Percentiles rank a stretch among this genome's conserved stretches.
phyloP scores from a whole-genome alignment of 2,113 vertebrate genomes.

The Nesogale talazaci region DNA sequence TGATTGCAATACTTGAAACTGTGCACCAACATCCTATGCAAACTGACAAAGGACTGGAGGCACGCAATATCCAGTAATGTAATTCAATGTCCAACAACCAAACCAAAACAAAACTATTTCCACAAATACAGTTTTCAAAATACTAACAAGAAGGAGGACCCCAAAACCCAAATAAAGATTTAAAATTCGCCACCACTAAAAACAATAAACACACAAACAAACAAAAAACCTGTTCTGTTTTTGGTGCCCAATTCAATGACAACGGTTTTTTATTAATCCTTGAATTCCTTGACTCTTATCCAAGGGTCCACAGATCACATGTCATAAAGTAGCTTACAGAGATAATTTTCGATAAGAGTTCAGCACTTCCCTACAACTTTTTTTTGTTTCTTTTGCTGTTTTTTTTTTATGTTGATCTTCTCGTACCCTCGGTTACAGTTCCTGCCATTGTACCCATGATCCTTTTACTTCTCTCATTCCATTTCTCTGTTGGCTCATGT shows the following conservation, averaged over 20 bases:
- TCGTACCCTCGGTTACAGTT: neutral
- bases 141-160: neutral
- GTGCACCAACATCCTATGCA: neutral
- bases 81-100: neutral
- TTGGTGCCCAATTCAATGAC: neutral
- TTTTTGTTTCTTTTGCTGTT: neutral
- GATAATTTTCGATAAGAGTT: neutral
- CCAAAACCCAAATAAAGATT: neutral
- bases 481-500: neutral
- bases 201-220: no score
- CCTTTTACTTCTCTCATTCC: neutral
- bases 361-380: neutral
- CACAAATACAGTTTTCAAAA: neutral
- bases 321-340: neutral
- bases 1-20: neutral
- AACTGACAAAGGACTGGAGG: neutral
- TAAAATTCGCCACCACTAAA: no score
- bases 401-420: neutral
- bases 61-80: neutral
- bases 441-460: neutral
- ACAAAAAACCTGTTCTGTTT: neutral
- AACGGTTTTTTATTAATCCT: neutral
- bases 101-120: neutral
- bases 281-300: neutral
- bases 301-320: neutral